These are phyloP conservation scores for Rhingia rostrata DNA, from an alignment of 2,888 invertebrate species.

Conservation along the genomic window DNA sequence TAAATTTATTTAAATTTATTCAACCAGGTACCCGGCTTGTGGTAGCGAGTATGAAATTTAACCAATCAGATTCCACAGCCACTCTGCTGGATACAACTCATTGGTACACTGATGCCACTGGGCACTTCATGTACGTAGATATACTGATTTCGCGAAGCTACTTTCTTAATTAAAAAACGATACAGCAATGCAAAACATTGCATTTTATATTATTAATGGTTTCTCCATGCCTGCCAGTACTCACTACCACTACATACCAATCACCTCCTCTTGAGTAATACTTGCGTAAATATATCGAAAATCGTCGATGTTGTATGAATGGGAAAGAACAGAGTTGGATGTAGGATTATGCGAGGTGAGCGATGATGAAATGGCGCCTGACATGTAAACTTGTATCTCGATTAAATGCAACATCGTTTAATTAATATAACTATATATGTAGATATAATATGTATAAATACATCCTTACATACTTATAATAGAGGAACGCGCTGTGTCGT, in stretches of 20 bases:
- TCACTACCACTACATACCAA: neutral
- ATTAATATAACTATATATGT: conserved; percentile 50
- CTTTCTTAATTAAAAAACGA: conserved; percentile 54
- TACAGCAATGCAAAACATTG: conserved; percentile 36
- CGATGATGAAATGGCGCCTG: conserved; percentile 32
- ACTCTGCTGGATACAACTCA: conserved; percentile 3
- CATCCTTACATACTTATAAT: no score
- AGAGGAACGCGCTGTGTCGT: neutral
- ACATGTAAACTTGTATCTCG: conserved; percentile 52
- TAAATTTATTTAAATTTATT: conserved; percentile 69
- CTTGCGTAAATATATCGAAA: conserved; percentile 17
- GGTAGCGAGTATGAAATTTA: neutral
- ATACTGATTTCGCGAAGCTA: conserved; percentile 7
- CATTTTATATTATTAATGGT: conserved; percentile 61
- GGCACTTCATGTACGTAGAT: neutral
- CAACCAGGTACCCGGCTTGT: conserved; percentile 21
- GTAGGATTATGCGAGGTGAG: neutral
- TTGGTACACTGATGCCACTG: conserved; percentile 6
- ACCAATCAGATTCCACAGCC: conserved; percentile 27
- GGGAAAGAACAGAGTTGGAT: neutral
- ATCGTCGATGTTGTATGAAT: neutral
- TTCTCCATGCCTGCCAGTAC: conserved; percentile 1
- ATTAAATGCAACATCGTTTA: conserved; percentile 54
- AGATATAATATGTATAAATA: neutral
- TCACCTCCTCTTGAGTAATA: neutral